Base-by-base conservation (phyloP, 2,113 vertebrate genomes). In the Indicator maculatus region DNA sequence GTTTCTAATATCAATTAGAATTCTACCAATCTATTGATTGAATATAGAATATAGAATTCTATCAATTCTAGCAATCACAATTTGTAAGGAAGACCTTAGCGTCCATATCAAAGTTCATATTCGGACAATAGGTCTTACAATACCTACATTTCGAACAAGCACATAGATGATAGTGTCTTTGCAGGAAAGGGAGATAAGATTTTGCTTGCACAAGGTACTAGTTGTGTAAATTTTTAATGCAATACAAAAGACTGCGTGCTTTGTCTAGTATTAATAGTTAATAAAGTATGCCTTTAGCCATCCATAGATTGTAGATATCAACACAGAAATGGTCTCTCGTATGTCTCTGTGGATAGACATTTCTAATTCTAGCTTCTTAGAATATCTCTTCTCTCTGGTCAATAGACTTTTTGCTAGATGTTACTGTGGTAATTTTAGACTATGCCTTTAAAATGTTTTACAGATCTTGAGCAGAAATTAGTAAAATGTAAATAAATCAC, bases 191-290 rank as follows among this genome's bases (percentile, higher is more conserved):
- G 15, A 93, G 55, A 28, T 58, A 84, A 86, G 33, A 55, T 82
- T 89, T 93, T 83, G 5, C 71, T 93, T 83, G 59, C 85, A 55
- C 13, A 38, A 8, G 79, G 44, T 78, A 45, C 24, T 80, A 59
- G 30, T 60, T 76, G 7, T 50, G 16, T 86, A 85, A 94, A 88
- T 91, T 83, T 94, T 95, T 96, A 89, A 94, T 91, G 64, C 12
- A 45, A 64, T 71, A 80, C 60, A 80, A 64, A 82, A 88, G 64
- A 77, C 18, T 44, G 72, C 85, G 70, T 86, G 21, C 30, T 69
- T 83, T 86, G 39, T 86, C 45, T 83, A 30, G 6, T 30, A 41
- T 85, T 86, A 94, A 91, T 85, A 80, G 93, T 89, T 74, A 77
- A 90, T 61, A 87, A 78, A 75, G 66, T 82, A 79, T 64, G 5